phyloP scores from a whole-genome alignment of 1,140 invertebrate genomes.

The Pachypsylla venusta region DNA sequence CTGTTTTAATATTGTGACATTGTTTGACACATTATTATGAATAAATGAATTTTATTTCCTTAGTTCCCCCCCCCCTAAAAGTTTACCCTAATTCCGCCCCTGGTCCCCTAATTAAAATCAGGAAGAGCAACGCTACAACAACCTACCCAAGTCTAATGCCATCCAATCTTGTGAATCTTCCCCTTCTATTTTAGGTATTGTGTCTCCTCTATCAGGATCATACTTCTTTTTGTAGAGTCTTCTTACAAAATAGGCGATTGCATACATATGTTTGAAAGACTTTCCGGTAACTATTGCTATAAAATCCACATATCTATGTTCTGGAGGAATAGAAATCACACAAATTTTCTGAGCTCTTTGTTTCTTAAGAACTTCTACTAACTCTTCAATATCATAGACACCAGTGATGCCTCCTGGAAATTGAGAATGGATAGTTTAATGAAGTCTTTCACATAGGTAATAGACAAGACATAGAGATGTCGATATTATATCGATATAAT shows the following conservation, averaged over 20 bases:
- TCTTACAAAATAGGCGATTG: slow-evolving; percentile 57
- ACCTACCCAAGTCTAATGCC: slow-evolving; percentile 70
- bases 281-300: slow-evolving; percentile 59
- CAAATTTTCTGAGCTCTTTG: slow-evolving; percentile 70
- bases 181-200: slow-evolving; percentile 60
- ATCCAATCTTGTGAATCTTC: slow-evolving; percentile 62
- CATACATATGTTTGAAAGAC: slow-evolving; percentile 56
- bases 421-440: slow-evolving; percentile 1
- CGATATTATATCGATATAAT: too few species aligned
- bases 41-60: too few species aligned
- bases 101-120: too few species aligned
- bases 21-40: too few species aligned
- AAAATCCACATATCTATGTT: slow-evolving; percentile 65
- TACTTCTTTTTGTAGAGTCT: slow-evolving; percentile 64
- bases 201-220: slow-evolving; percentile 36
- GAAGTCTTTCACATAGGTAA: neutral
- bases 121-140: too few species aligned
- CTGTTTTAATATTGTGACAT: too few species aligned
- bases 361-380: slow-evolving; percentile 54
- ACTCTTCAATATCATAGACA: slow-evolving; percentile 74
- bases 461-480: too few species aligned
- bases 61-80: too few species aligned
- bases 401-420: slow-evolving; percentile 56
- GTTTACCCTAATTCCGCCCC: too few species aligned
- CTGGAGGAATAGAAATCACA: slow-evolving; percentile 55